Base-by-base conservation (phyloP, 2,888 invertebrate species). In the Gastrophysa polygoni region DNA sequence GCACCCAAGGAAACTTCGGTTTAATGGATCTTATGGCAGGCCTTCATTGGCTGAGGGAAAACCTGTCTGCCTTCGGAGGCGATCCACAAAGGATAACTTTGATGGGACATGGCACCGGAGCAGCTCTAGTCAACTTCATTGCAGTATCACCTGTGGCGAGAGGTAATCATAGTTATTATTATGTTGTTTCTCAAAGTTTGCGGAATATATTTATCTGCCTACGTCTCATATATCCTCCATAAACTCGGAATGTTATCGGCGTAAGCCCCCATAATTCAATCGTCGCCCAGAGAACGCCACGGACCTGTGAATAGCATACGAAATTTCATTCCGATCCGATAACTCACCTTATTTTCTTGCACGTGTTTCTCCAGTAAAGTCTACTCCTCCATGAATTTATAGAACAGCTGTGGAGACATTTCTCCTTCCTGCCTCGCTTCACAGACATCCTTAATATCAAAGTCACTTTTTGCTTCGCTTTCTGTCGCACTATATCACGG, bases 31-130 rank as follows among this genome's bases (percentile, higher is more conserved):
- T 95, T 68, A 92, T 96, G 64, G 97, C 97, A 18, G 98, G 97
- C 14, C 86, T 99, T 57, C 96, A 97, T 80, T 98, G 98, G 98
- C 87, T 99, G 59, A 88, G 93, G 75, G 95, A 96, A 81, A 98
- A 98, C 83, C 87, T 98, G 63, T 93, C 91, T 2, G 92, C 93
- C 1, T 98, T 99, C 80, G 96, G 96, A 18, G 98, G 98, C 16
- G 95, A 98, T 84, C 92, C 96, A 4, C 90, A 93, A 79, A 88
- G 92, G 70, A 92, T 99, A 64, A 97, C 97, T 0, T 84, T 99
- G 67, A 89, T 98, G 86, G 98, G 98, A 1, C 97, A 98, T 80
- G 95, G 96, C 24, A 95, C 96, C 24, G 99, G 99, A 5, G 98
- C 98, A 8, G 95, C 97, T 1, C 87, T 98, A 54, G 96, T 97